Conservation (phyloP, 2,113 vertebrate species). For the Dicentrarchus labrax region DNA sequence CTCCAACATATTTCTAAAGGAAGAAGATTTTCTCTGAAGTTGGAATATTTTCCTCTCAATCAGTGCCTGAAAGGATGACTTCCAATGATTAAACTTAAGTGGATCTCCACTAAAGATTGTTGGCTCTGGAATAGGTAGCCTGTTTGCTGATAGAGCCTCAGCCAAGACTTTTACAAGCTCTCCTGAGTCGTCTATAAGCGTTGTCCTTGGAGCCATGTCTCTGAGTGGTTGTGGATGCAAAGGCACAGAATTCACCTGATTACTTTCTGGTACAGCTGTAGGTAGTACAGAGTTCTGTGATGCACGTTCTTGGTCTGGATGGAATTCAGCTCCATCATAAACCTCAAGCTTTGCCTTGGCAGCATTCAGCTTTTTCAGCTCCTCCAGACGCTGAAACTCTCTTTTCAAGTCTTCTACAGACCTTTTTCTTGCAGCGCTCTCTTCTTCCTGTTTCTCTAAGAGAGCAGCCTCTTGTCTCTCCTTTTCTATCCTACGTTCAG, state of each 20-base stretch:
- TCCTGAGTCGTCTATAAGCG: neutral
- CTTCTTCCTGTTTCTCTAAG: conserved; percentile 17
- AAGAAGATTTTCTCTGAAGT: neutral
- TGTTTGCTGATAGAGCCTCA: too few species aligned
- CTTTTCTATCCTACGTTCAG: conserved; percentile 21
- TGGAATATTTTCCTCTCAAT: neutral
- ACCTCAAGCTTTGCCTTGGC: conserved; percentile 26
- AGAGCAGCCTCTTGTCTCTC: conserved; percentile 2
- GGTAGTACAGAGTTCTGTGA: neutral
- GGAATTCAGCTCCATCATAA: conserved; percentile 4
- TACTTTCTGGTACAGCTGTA: neutral
- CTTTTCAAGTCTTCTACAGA: conserved; percentile 3
- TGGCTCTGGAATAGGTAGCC: neutral
- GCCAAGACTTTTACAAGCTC: conserved; percentile 1
- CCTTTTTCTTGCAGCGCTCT: conserved; percentile 8
- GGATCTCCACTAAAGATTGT: neutral
- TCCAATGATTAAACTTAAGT: neutral
- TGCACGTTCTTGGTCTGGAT: neutral
- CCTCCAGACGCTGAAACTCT: conserved; percentile 20
- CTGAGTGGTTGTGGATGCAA: neutral
- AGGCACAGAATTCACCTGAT: neutral
- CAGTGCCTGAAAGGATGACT: neutral
- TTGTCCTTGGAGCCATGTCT: neutral
- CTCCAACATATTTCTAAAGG: neutral
- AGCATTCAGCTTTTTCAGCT: conserved; percentile 32